Evolutionary conservation across 2,888 invertebrate species (phyloP), one percentile per base, ranked within the genome.

Genomic region (Cremastinae sp.): DNA sequence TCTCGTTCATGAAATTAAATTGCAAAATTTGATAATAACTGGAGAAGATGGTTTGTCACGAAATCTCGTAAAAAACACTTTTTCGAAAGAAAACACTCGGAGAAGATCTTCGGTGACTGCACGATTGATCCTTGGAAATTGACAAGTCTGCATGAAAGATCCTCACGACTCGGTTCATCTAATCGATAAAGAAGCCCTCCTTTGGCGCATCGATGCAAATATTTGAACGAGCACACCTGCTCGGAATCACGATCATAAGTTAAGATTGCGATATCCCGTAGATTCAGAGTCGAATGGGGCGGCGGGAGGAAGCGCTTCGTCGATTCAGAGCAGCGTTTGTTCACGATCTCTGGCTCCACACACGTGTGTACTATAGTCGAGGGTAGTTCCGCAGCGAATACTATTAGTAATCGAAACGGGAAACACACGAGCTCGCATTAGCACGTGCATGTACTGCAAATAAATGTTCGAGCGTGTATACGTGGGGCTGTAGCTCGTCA

Each of bases 161-260:
- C 47, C 65, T 66, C 35, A 16, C 35, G 35, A 47, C 71, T 62
- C 5, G 16, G 39, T 35, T 45, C 37, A 9, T 68, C 64, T 53
- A 64, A 58, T 45, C 56, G 41, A 12, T 49, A 49, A 16, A 22
- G 68, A 39, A 39, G 18, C 12, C 37, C 62, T 20, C 55, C n/a
- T 28, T 49, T 12, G 41, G 56, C 55, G 58, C 41, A 71, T 68
- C 37, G 56, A 53, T 62, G 75, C 62, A 72, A 68, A 75, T 58
- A 72, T 75, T 75, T 72, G 62, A 41, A 64, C 62, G 35, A 16
- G 55, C 39, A 43, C 55, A 71, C 61, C 70, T 65, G 65, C 20
- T 59, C 49, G 28, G 41, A 39, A 75, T 70, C 59, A 47, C 14
- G 59, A 65, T 65, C 61, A 56, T 41, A 65, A 75, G 70, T 75